Evolutionary conservation across 2,888 invertebrate genomes (phyloP), one percentile per base, ranked within the genome.

Genomic region (Adineta ricciae): DNA sequence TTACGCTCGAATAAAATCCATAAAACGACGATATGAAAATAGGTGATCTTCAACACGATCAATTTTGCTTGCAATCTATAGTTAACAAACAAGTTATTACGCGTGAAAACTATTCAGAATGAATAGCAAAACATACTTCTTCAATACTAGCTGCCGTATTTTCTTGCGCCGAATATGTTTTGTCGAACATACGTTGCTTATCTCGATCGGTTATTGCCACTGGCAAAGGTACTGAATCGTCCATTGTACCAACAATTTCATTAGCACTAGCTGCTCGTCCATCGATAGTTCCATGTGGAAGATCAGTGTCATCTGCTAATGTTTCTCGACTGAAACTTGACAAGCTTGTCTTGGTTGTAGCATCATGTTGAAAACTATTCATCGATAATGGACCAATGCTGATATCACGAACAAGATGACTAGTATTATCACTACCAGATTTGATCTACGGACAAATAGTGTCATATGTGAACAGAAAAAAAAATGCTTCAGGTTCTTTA

Each of bases 1-100:
- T 41, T 78, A 78, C 78, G 78, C 78, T 78, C 78, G 78, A 78
- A 78, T 78, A n/a, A 78, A 78, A 78, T 78, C 78, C 78, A 78
- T 78, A n/a, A 78, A 78, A 41, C 78, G 38, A 24, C 78, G 21
- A 41, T 78, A 78, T 78, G 78, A 78, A 78, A 78, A 78, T 78
- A 78, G 16, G 41, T 78, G 21, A 38, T 78, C 78, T 78, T 78
- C 78, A 41, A 78, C 41, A 11, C 41, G 38, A 78, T 78, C 78
- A 8, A 78, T 78, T 41, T 78, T 78, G 41, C 8, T 78, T 21
- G 78, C 78, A 78, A 78, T 78, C 78, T 78, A 73, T 2, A 11
- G 19, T 21, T 27, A 73, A 21, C 3, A 73, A 32, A 21, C 3
- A 73, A 73, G 19, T 36, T 9, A n/a, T n/a, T n/a, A n/a, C n/a